These are phyloP conservation scores for Tachina grossa DNA, from an alignment of 2,888 invertebrate species.

Conservation along the genomic window DNA sequence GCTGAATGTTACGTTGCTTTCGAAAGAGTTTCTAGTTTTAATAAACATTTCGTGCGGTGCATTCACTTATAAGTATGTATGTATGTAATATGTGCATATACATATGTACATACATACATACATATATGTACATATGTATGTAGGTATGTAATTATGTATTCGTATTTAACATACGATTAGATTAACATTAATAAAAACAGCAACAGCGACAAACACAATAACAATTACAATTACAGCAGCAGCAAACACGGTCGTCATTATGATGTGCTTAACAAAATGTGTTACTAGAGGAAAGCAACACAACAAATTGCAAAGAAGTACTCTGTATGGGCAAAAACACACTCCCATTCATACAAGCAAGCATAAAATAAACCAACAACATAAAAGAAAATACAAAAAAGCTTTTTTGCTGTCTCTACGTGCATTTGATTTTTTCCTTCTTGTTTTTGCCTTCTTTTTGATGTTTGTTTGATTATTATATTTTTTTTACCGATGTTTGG, in stretches of 20 bases:
- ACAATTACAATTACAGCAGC: neutral
- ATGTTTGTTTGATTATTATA: slow-evolving; percentile 54
- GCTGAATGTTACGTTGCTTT: slow-evolving; percentile 41
- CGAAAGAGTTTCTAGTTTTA: neutral
- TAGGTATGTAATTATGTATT: neutral
- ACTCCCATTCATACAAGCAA: neutral
- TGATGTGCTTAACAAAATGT: slow-evolving; percentile 49
- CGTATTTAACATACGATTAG: slow-evolving; percentile 32
- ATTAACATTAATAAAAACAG: slow-evolving; percentile 27
- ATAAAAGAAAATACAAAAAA: slow-evolving; percentile 45
- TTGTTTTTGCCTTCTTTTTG: slow-evolving; percentile 15
- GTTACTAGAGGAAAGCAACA: slow-evolving; percentile 57
- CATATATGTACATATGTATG: no score
- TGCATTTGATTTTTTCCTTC: slow-evolving; percentile 39
- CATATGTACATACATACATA: no score
- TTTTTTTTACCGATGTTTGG: slow-evolving; percentile 60
- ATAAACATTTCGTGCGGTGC: slow-evolving; percentile 41
- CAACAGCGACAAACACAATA: neutral
- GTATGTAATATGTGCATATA: no score
- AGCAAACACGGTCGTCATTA: neutral
- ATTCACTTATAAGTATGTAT: slow-evolving; percentile 18
- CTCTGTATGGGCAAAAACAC: neutral
- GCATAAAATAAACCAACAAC: slow-evolving; percentile 10
- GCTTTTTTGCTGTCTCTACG: slow-evolving; percentile 37
- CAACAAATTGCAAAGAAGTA: slow-evolving; percentile 19